These are phyloP conservation scores for Galerucella nymphaeae DNA, from an alignment of 2,888 invertebrate species.

Conservation along the genomic window DNA sequence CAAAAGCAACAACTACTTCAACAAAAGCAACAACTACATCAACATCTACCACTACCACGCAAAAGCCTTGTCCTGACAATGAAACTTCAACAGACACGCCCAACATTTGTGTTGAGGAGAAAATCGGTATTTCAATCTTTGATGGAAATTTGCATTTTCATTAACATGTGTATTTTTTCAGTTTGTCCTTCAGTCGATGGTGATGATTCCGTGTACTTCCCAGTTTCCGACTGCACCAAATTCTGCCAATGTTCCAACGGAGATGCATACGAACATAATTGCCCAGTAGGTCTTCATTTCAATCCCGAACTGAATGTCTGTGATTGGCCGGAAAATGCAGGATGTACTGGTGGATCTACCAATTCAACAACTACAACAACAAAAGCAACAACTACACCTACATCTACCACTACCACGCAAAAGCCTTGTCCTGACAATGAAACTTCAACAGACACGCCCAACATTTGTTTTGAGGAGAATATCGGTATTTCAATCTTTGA, in stretches of 20 bases:
- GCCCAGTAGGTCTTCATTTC: slow-evolving; percentile 41
- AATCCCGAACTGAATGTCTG: slow-evolving; percentile 39
- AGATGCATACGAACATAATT: slow-evolving; percentile 29
- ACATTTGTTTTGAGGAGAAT: not conserved
- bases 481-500: too few species aligned
- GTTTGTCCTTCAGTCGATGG: slow-evolving; percentile 36
- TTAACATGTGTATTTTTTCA: not conserved
- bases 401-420: not conserved
- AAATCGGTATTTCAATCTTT: not conserved
- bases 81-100: too few species aligned
- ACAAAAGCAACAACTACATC: too few species aligned
- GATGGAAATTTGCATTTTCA: not conserved
- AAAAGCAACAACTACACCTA: too few species aligned
- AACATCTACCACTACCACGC: too few species aligned
- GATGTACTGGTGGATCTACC: slow-evolving; percentile 24
- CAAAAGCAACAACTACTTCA: too few species aligned
- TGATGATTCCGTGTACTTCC: slow-evolving; percentile 31
- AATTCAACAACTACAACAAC: not conserved
- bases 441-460: too few species aligned
- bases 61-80: too few species aligned
- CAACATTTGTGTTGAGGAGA: not conserved
- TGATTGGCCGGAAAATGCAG: slow-evolving; percentile 34
- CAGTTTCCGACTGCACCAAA: slow-evolving; percentile 33
- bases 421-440: not conserved
- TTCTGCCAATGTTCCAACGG: slow-evolving; percentile 44